A percentile compares a stretch with the other conserved stretches of the same genome.
Evolutionary conservation across 2,797 vertebrate genomes (phyloP).

Genomic region (Morus bassanus): DNA sequence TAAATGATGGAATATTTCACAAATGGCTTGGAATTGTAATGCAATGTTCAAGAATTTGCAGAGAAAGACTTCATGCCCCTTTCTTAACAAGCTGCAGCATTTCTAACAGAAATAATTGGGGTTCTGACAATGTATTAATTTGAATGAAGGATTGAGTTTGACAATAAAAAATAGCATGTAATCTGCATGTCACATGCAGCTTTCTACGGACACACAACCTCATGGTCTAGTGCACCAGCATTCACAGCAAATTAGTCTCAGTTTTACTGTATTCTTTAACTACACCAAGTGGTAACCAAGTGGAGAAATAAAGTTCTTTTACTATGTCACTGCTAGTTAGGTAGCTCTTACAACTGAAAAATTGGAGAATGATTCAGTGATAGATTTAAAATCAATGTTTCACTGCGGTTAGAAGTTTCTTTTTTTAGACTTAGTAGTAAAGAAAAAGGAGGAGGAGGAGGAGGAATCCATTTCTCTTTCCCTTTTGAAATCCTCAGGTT

Average conservation of each 20-base stretch:
- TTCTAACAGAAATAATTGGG: slow-evolving; percentile 45
- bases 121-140: slow-evolving; percentile 26
- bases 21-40: slow-evolving; percentile 17
- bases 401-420: background rate
- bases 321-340: background rate
- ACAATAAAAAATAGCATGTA: slow-evolving; percentile 50
- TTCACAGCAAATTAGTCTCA: slow-evolving; percentile 36
- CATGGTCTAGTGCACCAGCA: background rate
- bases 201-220: slow-evolving; percentile 14
- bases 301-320: background rate
- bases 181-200: background rate
- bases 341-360: background rate
- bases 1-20: background rate
- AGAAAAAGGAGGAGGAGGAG: background rate
- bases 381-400: background rate
- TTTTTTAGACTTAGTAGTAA: background rate
- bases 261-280: background rate
- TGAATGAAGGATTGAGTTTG: slow-evolving; percentile 37
- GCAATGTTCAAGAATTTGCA: background rate
- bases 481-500: background rate
- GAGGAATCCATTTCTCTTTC: background rate
- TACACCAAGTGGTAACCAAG: background rate
- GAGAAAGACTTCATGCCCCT: background rate
- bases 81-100: background rate
- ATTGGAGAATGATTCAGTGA: background rate